Conservation (phyloP, 2,113 vertebrate genomes). For the Corydoras sp. region DNA sequence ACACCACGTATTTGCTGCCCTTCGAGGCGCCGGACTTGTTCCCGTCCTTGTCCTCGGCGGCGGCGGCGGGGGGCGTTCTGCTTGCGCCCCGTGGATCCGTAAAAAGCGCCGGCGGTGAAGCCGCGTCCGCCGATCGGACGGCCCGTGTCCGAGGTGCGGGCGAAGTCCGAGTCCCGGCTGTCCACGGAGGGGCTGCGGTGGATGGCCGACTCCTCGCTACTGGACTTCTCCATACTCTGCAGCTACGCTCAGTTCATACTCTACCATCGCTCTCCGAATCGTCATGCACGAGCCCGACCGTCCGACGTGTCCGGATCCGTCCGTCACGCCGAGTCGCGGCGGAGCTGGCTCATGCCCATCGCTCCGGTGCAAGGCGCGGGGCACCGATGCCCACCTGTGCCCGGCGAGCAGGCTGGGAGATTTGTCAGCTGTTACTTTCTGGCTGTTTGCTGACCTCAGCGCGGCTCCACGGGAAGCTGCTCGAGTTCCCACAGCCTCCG, state of each 20-base stretch:
- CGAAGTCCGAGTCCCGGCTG: constrained; percentile 89
- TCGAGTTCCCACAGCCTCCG: constrained; percentile 32
- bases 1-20: constrained; percentile 98
- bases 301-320: too few species aligned
- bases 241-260: constrained; percentile 63
- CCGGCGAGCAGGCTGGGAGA: neutral
- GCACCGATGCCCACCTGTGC: neutral
- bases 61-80: constrained; percentile 44
- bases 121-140: constrained; percentile 83
- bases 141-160: constrained; percentile 85
- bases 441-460: too few species aligned
- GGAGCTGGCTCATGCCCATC: too few species aligned
- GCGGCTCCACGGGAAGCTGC: too few species aligned
- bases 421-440: too few species aligned
- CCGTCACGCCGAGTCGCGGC: too few species aligned
- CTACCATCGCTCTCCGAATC: constrained; percentile 77
- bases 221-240: constrained; percentile 98
- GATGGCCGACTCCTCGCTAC: constrained; percentile 97
- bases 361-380: too few species aligned
- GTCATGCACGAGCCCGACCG: neutral
- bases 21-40: constrained; percentile 83
- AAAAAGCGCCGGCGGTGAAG: constrained; percentile 95
- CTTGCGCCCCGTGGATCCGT: constrained; percentile 76
- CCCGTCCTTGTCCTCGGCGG: constrained; percentile 61
- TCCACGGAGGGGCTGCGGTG: constrained; percentile 96